phyloP scores from a whole-genome alignment of 2,113 vertebrate species.

The Microcebus griseorufus region DNA sequence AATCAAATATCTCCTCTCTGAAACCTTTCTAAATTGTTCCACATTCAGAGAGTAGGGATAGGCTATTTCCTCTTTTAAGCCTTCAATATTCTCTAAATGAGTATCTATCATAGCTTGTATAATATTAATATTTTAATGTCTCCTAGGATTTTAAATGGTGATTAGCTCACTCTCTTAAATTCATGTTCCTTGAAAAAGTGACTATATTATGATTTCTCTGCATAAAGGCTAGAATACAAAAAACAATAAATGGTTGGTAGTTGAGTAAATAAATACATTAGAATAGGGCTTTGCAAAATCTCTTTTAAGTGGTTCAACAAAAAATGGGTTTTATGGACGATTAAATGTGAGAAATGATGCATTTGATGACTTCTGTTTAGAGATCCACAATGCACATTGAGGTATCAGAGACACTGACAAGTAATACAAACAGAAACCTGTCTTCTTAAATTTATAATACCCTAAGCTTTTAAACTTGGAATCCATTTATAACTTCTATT shows the following conservation, averaged over 20 bases:
- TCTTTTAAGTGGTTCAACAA: not conserved
- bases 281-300: not conserved
- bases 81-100: not conserved
- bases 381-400: not conserved
- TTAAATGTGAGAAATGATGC: constrained; percentile 1
- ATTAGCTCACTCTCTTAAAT: not conserved
- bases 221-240: not conserved
- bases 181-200: not conserved
- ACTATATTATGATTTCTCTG: not conserved
- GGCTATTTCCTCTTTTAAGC: not conserved
- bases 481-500: not conserved
- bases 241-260: not conserved
- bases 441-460: not conserved
- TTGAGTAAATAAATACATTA: not conserved
- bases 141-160: not conserved
- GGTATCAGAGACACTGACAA: not conserved
- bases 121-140: not conserved
- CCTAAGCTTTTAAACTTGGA: not conserved
- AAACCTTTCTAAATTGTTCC: not conserved
- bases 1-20: not conserved
- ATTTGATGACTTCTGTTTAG: not conserved
- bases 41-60: not conserved
- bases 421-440: not conserved
- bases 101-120: not conserved
- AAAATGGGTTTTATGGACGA: not conserved